Percentiles rank a stretch among this genome's conserved stretches.
Conservation (phyloP, 2,113 vertebrate genomes). For the Paraplagusia blochii region DNA sequence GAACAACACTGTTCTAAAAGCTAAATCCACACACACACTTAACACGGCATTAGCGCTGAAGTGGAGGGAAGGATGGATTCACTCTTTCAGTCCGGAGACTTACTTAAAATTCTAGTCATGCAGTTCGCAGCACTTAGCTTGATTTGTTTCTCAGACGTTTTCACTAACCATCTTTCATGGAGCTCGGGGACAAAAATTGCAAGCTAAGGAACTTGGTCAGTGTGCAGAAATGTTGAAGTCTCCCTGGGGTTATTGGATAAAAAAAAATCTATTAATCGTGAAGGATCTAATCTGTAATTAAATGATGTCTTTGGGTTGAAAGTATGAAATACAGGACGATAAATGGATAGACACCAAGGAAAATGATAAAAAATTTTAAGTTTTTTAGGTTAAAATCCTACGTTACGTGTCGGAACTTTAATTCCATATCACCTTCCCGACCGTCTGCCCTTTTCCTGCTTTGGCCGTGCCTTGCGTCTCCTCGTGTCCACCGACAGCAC, state of each 20-base stretch:
- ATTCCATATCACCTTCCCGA: not conserved
- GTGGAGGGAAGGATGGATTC: constrained; percentile 21
- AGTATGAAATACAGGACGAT: constrained; percentile 4
- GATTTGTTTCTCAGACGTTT: constrained; percentile 58
- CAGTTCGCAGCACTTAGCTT: constrained; percentile 64
- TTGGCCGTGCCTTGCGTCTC: constrained; percentile 1
- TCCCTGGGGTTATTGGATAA: not conserved
- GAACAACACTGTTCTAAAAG: constrained; percentile 48
- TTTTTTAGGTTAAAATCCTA: not conserved
- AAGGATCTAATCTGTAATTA: constrained; percentile 25
- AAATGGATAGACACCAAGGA: not conserved
- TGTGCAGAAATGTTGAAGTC: constrained; percentile 38
- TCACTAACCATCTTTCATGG: constrained; percentile 38
- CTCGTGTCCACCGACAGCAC: constrained; percentile 22
- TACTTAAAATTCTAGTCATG: constrained; percentile 63
- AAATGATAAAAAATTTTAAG: too few species aligned
- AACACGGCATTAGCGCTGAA: constrained; percentile 10
- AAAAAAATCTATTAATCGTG: constrained; percentile 30
- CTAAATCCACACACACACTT: constrained; percentile 25
- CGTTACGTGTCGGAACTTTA: constrained; percentile 2
- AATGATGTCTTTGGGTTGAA: constrained; percentile 1
- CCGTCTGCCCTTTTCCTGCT: not conserved
- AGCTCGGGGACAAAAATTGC: constrained; percentile 40
- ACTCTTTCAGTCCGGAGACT: constrained; percentile 17
- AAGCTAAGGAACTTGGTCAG: constrained; percentile 43